Conservation (phyloP, 2,113 vertebrate genomes). For the Tinamus guttatus region DNA sequence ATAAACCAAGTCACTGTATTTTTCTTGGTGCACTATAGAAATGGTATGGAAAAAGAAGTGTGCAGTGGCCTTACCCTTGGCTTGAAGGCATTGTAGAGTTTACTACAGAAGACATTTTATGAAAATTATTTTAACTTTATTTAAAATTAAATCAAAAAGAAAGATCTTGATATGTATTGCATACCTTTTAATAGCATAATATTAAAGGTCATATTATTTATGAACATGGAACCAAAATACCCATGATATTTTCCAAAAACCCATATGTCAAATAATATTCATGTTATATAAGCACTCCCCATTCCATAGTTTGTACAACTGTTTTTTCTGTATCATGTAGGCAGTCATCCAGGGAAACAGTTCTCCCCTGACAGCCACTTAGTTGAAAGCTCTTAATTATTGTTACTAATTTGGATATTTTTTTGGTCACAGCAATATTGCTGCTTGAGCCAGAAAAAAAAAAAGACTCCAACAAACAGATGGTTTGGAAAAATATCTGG, state of each 20-base stretch:
- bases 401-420: background rate
- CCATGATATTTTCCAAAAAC: background rate
- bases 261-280: background rate
- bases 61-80: background rate
- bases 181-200: background rate
- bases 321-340: background rate
- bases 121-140: background rate
- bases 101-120: background rate
- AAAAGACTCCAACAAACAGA: background rate
- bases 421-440: background rate
- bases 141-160: background rate
- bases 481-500: background rate
- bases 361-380: background rate
- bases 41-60: background rate
- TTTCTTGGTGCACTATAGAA: background rate
- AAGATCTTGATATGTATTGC: background rate
- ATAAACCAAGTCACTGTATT: background rate
- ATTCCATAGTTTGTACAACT: background rate
- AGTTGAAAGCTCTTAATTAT: background rate
- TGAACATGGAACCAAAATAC: background rate
- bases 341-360: background rate
- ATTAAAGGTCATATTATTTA: background rate
- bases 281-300: fast-evolving
- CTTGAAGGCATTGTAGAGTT: background rate
- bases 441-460: background rate